Evolutionary conservation across 2,797 vertebrate species (phyloP), one percentile per base, ranked within the genome.

Genomic region (Dipus sagitta): DNA sequence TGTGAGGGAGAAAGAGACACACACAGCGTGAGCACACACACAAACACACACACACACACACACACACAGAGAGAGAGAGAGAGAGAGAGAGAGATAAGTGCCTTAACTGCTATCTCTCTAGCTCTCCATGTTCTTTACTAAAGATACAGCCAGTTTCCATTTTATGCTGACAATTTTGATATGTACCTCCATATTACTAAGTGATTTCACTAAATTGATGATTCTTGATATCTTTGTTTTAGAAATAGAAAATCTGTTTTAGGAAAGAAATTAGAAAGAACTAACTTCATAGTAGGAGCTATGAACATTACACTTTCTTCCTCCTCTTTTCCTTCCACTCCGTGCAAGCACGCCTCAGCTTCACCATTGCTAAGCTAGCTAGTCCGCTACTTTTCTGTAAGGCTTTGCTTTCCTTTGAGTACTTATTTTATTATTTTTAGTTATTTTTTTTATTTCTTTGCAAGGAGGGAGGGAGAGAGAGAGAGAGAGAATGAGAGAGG

Each of bases 371-470:
- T 17, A 58, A 42, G 62, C 8, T 15, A 24, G 18, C 26, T 47
- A 62, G 23, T 88, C 60, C n/a, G 1, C 30, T 38, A 60, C 21
- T 70, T 79, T 62, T 26, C 20, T 74, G 38, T 4, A 64, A 76
- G 60, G 52, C 60, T 60, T 58, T 67, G 9, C 72, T 87, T 89
- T 92, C n/a, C 86, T 86, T 62, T 70, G 34, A 84, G 54, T 15
- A 58, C 54, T 47, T 10, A 47, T 58, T 58, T 58, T 58, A 58
- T 58, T 58, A 58, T 58, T 17, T 14, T 58, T 58, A 58, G 3
- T 58, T 58, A 47, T 47, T 47, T 47, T 47, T 47, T 9, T 9
- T 9, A 47, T 47, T 47, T 47, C 47, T 47, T 47, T 47, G 47
- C 47, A 47, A 47, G 47, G 47, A 47, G 47, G 9, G 47, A 10